Evolutionary conservation across 2,113 vertebrate genomes (phyloP).

Genomic region (Chionis minor): DNA sequence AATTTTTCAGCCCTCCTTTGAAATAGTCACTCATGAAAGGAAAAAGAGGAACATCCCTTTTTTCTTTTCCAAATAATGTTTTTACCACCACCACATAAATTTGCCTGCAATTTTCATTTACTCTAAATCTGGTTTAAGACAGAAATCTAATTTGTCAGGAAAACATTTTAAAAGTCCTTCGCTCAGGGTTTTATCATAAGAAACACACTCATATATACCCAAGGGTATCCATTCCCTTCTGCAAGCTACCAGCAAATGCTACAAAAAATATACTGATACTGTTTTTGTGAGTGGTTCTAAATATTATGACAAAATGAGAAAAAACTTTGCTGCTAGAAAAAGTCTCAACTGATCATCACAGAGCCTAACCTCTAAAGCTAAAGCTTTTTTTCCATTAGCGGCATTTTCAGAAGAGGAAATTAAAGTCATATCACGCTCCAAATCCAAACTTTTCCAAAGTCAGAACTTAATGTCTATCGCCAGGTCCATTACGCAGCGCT

Average conservation of each 20-base stretch:
- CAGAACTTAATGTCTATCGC: background rate
- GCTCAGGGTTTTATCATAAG: background rate
- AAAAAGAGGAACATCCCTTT: background rate
- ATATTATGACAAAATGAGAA: background rate
- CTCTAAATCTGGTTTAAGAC: background rate
- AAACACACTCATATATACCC: background rate
- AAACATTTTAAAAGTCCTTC: background rate
- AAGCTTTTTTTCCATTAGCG: background rate
- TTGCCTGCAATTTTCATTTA: background rate
- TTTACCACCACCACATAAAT: background rate
- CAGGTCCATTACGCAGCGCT: background rate
- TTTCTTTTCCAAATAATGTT: background rate
- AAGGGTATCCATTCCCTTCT: background rate
- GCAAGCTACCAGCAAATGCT: background rate
- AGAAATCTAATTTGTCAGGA: background rate
- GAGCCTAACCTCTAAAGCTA: background rate
- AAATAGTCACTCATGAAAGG: background rate
- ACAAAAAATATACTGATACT: background rate
- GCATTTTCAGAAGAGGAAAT: background rate
- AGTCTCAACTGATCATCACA: background rate
- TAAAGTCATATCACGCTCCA: background rate
- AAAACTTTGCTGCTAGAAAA: background rate
- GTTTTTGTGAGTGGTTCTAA: background rate
- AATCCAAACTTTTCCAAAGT: background rate
- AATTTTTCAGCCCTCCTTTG: background rate